phyloP scores from a whole-genome alignment of 1,140 invertebrate genomes.

The Periplaneta americana region DNA sequence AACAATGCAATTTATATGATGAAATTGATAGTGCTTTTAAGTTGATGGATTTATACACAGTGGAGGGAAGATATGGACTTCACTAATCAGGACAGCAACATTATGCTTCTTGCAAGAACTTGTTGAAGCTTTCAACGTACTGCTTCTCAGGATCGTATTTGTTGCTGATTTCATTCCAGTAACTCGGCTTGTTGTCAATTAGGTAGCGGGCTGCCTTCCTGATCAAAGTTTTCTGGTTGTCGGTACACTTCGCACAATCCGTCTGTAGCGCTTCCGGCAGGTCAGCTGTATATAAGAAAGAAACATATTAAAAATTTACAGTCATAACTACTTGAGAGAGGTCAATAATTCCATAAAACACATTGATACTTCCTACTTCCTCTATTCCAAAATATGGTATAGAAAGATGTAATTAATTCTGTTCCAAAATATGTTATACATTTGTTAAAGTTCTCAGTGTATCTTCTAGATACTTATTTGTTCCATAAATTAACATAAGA shows the following conservation, averaged over 20 bases:
- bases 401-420: too few relatives aligned
- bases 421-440: too few relatives aligned
- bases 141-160: constrained; percentile 19
- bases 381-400: too few relatives aligned
- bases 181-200: constrained; percentile 5
- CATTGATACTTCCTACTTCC: neutral
- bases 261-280: constrained; percentile 18
- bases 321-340: neutral
- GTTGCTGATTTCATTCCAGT: constrained; percentile 13
- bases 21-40: too few relatives aligned
- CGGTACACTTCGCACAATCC: constrained; percentile 18
- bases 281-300: constrained; percentile 5
- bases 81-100: too few relatives aligned
- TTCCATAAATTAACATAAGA: too few relatives aligned
- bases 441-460: too few relatives aligned
- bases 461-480: too few relatives aligned
- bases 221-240: constrained; percentile 12
- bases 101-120: too few relatives aligned
- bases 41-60: too few relatives aligned
- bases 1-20: too few relatives aligned
- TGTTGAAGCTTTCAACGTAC: neutral
- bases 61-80: too few relatives aligned
- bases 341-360: neutral
- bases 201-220: constrained; percentile 6
- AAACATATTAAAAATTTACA: neutral